These are phyloP conservation scores for Plebejus anna DNA, from an alignment of 2,888 invertebrate genomes.

Conservation along the genomic window DNA sequence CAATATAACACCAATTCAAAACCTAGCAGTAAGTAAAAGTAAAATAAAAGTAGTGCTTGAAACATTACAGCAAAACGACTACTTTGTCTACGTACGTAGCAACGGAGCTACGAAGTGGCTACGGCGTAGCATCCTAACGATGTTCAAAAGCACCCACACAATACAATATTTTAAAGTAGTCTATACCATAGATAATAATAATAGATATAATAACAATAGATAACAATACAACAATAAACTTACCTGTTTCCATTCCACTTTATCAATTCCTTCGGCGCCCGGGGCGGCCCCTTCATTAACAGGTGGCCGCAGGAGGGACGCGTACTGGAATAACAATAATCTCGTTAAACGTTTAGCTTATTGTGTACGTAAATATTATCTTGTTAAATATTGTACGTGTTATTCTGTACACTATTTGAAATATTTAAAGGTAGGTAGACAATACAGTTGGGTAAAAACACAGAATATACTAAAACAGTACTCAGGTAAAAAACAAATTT, in stretches of 20 bases:
- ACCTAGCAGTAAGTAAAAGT: too few species aligned
- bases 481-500: too few species aligned
- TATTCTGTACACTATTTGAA: too few species aligned
- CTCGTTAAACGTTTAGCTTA: not conserved
- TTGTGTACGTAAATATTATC: not conserved
- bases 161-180: not conserved
- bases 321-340: slow-evolving; percentile 82
- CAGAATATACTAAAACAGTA: too few species aligned
- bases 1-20: too few species aligned
- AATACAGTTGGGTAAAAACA: too few species aligned
- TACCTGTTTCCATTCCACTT: slow-evolving; percentile 95
- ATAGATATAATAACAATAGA: slow-evolving; percentile 22
- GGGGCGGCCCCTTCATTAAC: slow-evolving; percentile 83
- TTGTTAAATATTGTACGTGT: not conserved
- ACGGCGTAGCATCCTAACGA: not conserved
- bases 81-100: not conserved
- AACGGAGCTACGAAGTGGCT: not conserved
- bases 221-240: slow-evolving; percentile 40
- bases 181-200: not conserved
- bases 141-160: too few species aligned
- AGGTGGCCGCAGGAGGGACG: slow-evolving; percentile 91
- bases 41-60: too few species aligned
- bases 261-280: slow-evolving; percentile 85
- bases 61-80: too few species aligned
- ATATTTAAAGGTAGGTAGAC: too few species aligned